phyloP scores from a whole-genome alignment of 2,113 vertebrate species.

The Ranitomeya imitator region DNA sequence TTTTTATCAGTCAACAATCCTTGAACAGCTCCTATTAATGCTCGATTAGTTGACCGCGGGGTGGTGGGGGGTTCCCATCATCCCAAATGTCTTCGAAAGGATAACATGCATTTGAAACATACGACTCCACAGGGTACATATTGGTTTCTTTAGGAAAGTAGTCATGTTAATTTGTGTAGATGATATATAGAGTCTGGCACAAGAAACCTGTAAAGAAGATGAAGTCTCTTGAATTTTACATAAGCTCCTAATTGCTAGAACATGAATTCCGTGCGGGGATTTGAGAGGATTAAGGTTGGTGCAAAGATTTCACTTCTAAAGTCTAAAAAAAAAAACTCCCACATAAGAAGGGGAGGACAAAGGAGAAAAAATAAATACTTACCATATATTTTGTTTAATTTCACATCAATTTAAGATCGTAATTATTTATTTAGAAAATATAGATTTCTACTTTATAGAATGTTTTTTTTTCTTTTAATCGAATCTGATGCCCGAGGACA shows the following conservation, averaged over 20 bases:
- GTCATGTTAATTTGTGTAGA: background rate
- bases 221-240: slow-evolving; percentile 33
- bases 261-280: slow-evolving; percentile 41
- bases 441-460: background rate
- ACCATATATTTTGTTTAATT: background rate
- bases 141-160: background rate
- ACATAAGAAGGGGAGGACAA: slow-evolving; percentile 4
- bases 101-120: background rate
- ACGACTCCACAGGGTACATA: no score
- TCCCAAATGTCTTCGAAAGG: background rate
- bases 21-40: background rate
- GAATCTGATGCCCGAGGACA: slow-evolving; percentile 31
- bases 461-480: background rate
- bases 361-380: background rate
- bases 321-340: slow-evolving; percentile 18
- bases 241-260: slow-evolving; percentile 53
- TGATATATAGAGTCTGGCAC: slow-evolving; percentile 26
- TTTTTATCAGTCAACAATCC: no score
- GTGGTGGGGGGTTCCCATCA: background rate
- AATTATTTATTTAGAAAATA: background rate
- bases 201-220: slow-evolving; percentile 38
- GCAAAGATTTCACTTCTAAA: slow-evolving; percentile 51
- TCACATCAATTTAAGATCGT: background rate
- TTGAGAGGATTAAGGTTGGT: slow-evolving; percentile 49
- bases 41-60: background rate